Percentiles rank a stretch among this genome's conserved stretches.
These are phyloP conservation scores for Xyrauchen texanus DNA, from an alignment of 2,113 vertebrate genomes.

Conservation along the genomic window DNA sequence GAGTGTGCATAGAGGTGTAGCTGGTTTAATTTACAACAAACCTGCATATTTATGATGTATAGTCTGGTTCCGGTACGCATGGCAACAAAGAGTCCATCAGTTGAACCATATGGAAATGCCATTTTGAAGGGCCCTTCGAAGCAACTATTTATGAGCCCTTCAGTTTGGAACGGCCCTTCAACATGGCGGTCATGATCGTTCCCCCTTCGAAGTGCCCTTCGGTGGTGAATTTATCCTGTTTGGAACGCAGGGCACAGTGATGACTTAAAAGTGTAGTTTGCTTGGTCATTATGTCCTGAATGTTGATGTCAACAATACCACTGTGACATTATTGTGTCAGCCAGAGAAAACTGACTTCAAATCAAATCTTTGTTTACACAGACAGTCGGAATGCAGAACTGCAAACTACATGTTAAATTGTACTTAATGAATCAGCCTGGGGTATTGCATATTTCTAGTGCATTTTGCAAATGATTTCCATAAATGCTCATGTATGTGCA, in stretches of 20 bases:
- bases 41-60: too few relatives aligned
- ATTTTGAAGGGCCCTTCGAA: too few relatives aligned
- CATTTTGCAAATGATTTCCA: constrained; percentile 9
- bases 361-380: constrained; percentile 19
- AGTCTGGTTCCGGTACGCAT: too few relatives aligned
- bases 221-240: too few relatives aligned
- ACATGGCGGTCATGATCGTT: too few relatives aligned
- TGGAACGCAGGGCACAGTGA: not conserved
- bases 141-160: too few relatives aligned
- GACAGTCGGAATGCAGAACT: not conserved
- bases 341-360: not conserved
- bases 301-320: not conserved
- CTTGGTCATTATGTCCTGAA: not conserved
- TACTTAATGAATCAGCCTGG: constrained; percentile 1
- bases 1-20: too few relatives aligned
- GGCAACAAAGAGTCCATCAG: too few relatives aligned
- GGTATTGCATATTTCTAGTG: not conserved
- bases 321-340: not conserved
- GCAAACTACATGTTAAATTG: not conserved
- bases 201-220: too few relatives aligned
- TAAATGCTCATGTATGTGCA: constrained; percentile 11
- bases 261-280: not conserved
- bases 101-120: too few relatives aligned
- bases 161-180: too few relatives aligned
- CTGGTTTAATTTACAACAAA: too few relatives aligned